phyloP scores from a whole-genome alignment of 2,888 invertebrate genomes.

The Heliconius charithonia region DNA sequence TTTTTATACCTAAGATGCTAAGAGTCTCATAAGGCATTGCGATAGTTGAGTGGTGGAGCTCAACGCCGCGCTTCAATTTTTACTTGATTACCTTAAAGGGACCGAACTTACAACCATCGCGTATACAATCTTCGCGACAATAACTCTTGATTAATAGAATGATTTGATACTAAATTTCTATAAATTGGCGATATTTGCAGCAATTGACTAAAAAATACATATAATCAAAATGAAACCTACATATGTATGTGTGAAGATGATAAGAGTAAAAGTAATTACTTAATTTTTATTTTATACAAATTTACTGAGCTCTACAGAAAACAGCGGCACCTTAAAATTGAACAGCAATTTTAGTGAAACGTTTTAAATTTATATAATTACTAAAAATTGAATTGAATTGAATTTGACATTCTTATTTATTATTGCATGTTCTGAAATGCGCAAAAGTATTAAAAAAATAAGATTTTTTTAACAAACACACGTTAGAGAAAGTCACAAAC shows the following conservation, averaged over 20 bases:
- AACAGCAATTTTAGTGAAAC: not conserved
- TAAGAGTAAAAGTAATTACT: not conserved
- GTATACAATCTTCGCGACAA: too few relatives aligned
- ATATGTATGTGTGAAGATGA: too few relatives aligned
- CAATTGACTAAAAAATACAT: not conserved
- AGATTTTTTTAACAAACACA: not conserved
- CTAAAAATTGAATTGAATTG: not conserved
- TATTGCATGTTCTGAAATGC: not conserved
- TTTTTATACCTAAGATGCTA: not conserved
- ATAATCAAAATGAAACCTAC: not conserved
- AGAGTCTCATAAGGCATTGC: not conserved
- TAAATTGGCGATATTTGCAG: not conserved
- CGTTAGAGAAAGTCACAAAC: constrained; percentile 5
- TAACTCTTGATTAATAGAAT: not conserved
- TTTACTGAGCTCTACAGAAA: not conserved
- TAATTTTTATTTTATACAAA: not conserved
- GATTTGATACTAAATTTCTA: not conserved
- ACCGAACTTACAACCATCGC: not conserved
- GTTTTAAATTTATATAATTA: not conserved
- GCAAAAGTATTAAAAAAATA: not conserved
- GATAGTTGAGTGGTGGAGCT: not conserved
- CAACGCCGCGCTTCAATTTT: not conserved
- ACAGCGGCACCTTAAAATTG: not conserved
- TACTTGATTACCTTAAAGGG: not conserved
- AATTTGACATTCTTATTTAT: not conserved